phyloP scores from a whole-genome alignment of 2,888 invertebrate species.

The Phyllotreta striolata region DNA sequence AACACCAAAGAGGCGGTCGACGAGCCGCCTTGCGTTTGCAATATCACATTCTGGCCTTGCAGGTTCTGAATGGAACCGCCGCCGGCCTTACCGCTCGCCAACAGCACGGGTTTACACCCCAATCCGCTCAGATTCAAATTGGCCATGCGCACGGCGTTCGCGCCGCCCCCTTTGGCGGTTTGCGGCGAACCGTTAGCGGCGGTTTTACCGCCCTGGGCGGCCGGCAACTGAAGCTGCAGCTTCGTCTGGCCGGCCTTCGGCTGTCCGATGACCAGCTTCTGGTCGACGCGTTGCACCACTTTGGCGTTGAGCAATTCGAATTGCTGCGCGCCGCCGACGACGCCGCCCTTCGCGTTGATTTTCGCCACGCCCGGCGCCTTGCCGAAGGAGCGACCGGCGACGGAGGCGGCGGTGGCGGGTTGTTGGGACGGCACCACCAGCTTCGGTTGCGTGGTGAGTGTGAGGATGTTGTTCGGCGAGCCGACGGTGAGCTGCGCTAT shows the following conservation, averaged over 20 bases:
- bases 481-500: conserved; percentile 63
- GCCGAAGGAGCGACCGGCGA: conserved; percentile 40
- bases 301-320: conserved; percentile 60
- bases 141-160: conserved; percentile 63
- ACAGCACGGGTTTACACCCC: conserved; percentile 66
- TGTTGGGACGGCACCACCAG: conserved; percentile 54
- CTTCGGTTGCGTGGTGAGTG: conserved; percentile 57
- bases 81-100: conserved; percentile 62
- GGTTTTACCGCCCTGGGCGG: no score
- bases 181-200: background rate
- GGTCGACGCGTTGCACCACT: conserved; percentile 57
- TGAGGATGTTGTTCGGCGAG: conserved; percentile 62
- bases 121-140: conserved; percentile 65
- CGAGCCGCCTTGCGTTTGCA: conserved; percentile 55
- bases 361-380: conserved; percentile 52
- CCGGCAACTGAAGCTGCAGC: no score
- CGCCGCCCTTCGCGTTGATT: conserved; percentile 55
- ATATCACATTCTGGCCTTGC: conserved; percentile 61
- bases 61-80: conserved; percentile 57
- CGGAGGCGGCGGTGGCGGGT: conserved; percentile 47
- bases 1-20: conserved; percentile 48
- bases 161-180: conserved; percentile 39
- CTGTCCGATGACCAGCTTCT: conserved; percentile 48
- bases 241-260: conserved; percentile 27
- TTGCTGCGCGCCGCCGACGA: conserved; percentile 51